Evolutionary conservation across 2,797 vertebrate genomes (phyloP), one percentile per base, ranked within the genome.

Genomic region (Varecia variegata): DNA sequence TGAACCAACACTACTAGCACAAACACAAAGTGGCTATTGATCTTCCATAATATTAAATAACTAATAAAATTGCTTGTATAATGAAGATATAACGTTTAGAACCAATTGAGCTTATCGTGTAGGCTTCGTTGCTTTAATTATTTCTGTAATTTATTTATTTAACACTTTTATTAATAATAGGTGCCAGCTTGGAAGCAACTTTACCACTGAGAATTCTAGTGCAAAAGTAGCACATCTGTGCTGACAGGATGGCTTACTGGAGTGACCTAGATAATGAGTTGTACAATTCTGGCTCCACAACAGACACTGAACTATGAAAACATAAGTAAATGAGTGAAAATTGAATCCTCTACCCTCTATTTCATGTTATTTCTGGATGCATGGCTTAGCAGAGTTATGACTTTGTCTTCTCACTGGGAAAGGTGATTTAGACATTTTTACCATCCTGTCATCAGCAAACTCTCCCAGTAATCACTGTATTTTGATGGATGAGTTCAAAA

Each of bases 151-250:
- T 93, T 96, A 98, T 96, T 97, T 95, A 97, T 97, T 98, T 97
- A 98, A 87, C 83, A 93, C 54, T 97, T 96, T 97, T 94, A 96
- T 98, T 98, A 98, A 97, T 98, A 97, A 98, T 96, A 95, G 89
- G 96, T 93, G 93, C 76, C 93, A 96, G 88, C 50, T 96, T 96
- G 84, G 92, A 97, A 97, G 73, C 60, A 81, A 94, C 60, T 73
- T 93, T 73, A 90, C 96, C 93, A 86, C 93, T 92, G 97, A 97
- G 97, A 97, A 92, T 93, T 96, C 93, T 94, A 54, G 45, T 82
- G 82, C 89, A 97, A 94, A 97, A 95, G 92, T 65, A 94, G 94
- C 95, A 96, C 92, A 93, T 97, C 96, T 97, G 92, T 71, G 86
- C 93, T 85, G 93, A 85, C 86, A 90, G 93, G 67, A 93, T 74